These are phyloP conservation scores for Emydocephalus ijimae DNA, from an alignment of 2,113 vertebrate genomes.

Conservation along the genomic window DNA sequence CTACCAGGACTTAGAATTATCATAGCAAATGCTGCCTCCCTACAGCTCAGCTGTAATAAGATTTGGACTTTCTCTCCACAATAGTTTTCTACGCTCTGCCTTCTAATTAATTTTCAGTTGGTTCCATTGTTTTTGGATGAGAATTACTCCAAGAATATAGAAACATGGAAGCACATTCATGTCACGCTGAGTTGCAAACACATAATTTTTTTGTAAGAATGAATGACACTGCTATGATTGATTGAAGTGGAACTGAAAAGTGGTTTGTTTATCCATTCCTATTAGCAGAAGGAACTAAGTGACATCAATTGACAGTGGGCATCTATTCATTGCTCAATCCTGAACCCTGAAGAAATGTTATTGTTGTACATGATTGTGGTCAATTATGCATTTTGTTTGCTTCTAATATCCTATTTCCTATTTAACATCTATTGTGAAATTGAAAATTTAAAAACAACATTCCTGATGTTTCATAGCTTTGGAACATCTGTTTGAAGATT, in stretches of 20 bases:
- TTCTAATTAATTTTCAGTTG: background rate
- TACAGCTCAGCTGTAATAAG: background rate
- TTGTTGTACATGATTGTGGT: background rate
- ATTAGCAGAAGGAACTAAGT: background rate
- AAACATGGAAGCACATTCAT: background rate
- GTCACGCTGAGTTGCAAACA: background rate
- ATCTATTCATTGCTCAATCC: background rate
- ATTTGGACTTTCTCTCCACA: background rate
- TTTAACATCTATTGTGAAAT: background rate
- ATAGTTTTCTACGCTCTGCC: background rate
- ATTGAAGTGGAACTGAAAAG: background rate
- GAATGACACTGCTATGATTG: background rate
- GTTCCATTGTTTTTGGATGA: background rate
- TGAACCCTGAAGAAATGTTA: background rate
- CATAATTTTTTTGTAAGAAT: background rate
- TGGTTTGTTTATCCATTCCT: background rate
- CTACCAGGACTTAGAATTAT: background rate
- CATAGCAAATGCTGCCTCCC: background rate
- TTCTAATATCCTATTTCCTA: background rate
- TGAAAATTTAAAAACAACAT: background rate
- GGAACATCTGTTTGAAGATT: background rate
- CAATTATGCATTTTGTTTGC: background rate
- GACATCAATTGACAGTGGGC: background rate
- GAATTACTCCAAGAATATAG: background rate
- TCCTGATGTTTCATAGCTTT: background rate